Evolutionary conservation across 1,140 invertebrate species (phyloP), one percentile per base, ranked within the genome.

Genomic region (Ptiloglossa arizonensis): DNA sequence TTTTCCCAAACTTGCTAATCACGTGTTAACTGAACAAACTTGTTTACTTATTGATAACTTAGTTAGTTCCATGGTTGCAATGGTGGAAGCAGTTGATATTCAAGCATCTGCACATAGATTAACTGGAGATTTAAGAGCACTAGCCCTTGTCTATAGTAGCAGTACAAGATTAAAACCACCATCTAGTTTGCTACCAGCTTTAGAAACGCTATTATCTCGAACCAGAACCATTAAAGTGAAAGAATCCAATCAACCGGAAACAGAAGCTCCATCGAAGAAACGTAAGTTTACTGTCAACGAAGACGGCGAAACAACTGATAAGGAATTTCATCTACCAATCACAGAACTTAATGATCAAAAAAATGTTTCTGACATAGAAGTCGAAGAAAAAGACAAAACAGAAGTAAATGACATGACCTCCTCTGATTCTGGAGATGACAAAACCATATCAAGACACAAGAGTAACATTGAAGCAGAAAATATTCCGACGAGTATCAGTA

Each of bases 1-100:
- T 88, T 96, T 97, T 86, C 96, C 97, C 0, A 97, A 97, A 94
- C 95, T 94, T 13, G 94, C 94, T 5, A 92, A 91, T n/a, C 94
- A 94, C 75, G 94, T 94, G 54, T 87, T 95, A 32, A 94, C 94
- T 2, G 94, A 94, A 75, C 94, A 94, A 82, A 95, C 94, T 0
- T 92, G 94, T 73, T 92, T 93, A 35, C 91, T 94, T 73, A 94
- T 95, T 38, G 93, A 94, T 32, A 94, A 93, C 78, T 90, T 94
- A 11, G 93, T 94, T 8, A 93, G 90, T 38, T 93, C 94, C 1
- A 82, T 95, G 73, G 93, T 89, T 32, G 93, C 93, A 38, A 93
- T 93, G 88, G 92, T 94, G 6, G 90, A 91, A 9, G 91, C 93
- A 0, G 90, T 94, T 0, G 93, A 94, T 69, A 88, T 94, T 6